These are phyloP conservation scores for Rhinopomastus cyanomelas DNA, from an alignment of 2,113 vertebrate species.

Conservation along the genomic window DNA sequence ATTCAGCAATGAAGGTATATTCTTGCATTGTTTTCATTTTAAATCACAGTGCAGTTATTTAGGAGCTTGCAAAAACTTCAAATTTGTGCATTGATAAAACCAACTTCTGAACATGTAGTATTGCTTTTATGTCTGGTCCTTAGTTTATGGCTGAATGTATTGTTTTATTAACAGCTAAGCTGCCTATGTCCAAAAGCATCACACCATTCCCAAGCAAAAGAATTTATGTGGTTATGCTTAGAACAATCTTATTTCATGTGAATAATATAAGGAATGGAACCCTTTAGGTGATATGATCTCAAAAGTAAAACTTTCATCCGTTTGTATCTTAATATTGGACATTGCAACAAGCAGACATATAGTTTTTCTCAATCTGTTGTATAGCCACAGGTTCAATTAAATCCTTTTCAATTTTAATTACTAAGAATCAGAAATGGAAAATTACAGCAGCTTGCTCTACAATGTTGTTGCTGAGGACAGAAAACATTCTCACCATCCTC, in stretches of 20 bases:
- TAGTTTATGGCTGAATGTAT: neutral
- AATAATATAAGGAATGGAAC: neutral
- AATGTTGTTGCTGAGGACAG: neutral
- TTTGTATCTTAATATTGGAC: neutral
- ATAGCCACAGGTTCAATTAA: neutral
- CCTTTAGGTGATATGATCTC: neutral
- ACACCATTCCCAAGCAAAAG: neutral
- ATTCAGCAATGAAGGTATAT: neutral
- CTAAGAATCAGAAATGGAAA: neutral
- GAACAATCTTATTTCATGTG: neutral
- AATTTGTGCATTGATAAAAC: neutral
- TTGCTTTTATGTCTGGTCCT: neutral
- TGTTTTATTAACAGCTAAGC: neutral
- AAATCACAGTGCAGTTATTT: neutral
- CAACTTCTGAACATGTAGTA: neutral
- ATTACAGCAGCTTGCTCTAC: neutral
- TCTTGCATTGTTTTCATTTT: too few relatives aligned
- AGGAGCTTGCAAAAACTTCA: neutral
- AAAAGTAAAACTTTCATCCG: neutral
- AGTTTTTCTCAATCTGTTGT: accelerated
- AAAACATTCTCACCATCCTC: neutral
- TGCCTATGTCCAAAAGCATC: neutral
- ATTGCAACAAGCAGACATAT: neutral
- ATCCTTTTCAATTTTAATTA: neutral
- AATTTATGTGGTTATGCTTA: neutral